These are phyloP conservation scores for Ammodramus savannarum DNA, from an alignment of 2,113 vertebrate genomes.

Conservation along the genomic window DNA sequence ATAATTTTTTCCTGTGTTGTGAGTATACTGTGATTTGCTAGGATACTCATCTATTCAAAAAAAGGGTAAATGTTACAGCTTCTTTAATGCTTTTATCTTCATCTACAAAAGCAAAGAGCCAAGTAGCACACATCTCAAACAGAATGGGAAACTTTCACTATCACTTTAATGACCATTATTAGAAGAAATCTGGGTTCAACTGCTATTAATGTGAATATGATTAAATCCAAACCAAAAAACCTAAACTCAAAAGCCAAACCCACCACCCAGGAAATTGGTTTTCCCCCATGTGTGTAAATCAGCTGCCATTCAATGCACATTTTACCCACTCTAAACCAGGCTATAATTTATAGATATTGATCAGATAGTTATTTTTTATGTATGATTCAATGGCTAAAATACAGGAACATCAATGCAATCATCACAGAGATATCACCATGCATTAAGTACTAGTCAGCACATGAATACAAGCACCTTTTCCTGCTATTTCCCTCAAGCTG, in stretches of 20 bases:
- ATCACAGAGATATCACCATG: not conserved
- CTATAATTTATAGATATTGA: not conserved
- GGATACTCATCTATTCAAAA: not conserved
- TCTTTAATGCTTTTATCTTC: not conserved
- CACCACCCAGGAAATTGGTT: rapidly evolving
- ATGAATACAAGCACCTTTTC: not conserved
- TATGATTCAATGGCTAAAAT: not conserved
- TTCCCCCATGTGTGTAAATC: not conserved
- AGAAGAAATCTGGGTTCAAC: not conserved
- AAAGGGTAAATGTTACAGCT: not conserved
- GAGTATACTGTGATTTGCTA: not conserved
- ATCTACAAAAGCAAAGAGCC: not conserved
- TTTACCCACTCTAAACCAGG: not conserved
- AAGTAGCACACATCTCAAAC: not conserved
- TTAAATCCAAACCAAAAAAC: not conserved
- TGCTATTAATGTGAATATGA: not conserved
- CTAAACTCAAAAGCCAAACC: not conserved
- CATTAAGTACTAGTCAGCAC: not conserved
- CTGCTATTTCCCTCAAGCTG: not conserved
- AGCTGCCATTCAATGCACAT: not conserved
- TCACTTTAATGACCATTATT: not conserved
- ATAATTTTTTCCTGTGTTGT: not conserved
- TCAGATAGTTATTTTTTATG: not conserved
- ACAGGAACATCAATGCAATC: not conserved
- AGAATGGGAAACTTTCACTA: not conserved